A percentile compares a stretch with the other conserved stretches of the same genome.
These are phyloP conservation scores for Xestia xanthographa DNA, from an alignment of 2,888 invertebrate species.

Conservation along the genomic window DNA sequence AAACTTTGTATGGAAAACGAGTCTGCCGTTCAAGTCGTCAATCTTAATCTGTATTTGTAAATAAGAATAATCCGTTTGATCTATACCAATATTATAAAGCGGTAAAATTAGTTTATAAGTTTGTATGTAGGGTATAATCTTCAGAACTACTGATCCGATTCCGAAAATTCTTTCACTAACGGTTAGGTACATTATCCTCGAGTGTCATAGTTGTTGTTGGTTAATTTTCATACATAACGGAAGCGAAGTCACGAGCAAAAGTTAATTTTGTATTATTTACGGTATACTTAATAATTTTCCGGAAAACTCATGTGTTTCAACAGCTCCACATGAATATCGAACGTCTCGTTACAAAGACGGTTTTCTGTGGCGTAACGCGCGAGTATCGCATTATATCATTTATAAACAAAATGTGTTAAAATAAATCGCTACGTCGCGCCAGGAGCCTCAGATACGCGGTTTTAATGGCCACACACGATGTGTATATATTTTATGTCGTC, in stretches of 20 bases:
- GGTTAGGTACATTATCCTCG: no score
- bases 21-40: no score
- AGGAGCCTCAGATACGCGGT: conserved; percentile 86
- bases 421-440: conserved; percentile 88
- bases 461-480: conserved; percentile 74
- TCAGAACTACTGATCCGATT: no score
- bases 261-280: not conserved
- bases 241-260: not conserved
- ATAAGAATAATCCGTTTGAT: no score
- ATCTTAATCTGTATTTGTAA: no score
- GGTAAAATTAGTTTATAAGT: no score
- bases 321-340: conserved; percentile 78
- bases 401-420: conserved; percentile 91
- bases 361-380: conserved; percentile 83
- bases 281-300: not conserved
- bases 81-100: no score
- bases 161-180: no score
- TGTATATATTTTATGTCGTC: conserved; percentile 68
- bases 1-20: not conserved
- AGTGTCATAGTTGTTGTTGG: no score
- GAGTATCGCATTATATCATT: conserved; percentile 90
- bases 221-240: no score
- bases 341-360: conserved; percentile 79
- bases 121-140: no score
- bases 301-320: conserved; percentile 53